phyloP scores from a whole-genome alignment of 2,797 vertebrate species.

The Apodemus agrarius region DNA sequence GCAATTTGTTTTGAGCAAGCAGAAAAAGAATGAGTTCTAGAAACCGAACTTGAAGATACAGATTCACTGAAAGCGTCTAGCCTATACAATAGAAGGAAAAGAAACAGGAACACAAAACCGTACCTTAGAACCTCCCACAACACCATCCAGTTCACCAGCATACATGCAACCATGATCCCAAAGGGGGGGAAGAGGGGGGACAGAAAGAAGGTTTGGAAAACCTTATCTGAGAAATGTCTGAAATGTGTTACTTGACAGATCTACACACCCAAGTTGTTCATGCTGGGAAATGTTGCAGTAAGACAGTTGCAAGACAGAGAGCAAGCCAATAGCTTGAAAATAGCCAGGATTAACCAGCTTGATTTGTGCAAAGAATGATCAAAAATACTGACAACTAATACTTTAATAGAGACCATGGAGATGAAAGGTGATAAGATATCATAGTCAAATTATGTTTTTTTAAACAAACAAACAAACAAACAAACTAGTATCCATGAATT shows the following conservation, averaged over 20 bases:
- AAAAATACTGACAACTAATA: background rate
- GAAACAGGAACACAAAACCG: background rate
- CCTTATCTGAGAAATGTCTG: background rate
- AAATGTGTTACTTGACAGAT: background rate
- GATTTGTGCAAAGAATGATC: background rate
- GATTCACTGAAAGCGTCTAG: background rate
- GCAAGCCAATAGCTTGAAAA: background rate
- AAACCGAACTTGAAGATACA: background rate
- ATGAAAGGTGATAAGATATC: background rate
- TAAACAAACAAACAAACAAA: too few relatives aligned
- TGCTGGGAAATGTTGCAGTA: background rate
- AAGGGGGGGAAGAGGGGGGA: background rate
- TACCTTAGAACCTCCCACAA: background rate
- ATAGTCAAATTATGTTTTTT: background rate
- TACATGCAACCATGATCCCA: background rate
- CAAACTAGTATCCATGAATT: background rate
- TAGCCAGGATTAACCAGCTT: background rate
- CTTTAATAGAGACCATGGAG: background rate
- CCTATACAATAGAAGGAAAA: background rate
- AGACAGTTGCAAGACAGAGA: background rate
- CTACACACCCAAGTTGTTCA: background rate
- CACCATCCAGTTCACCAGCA: background rate
- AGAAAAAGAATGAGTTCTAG: background rate
- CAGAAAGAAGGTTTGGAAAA: background rate
- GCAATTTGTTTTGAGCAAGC: background rate